Evolutionary conservation across 1,140 invertebrate species (phyloP).

Genomic region (Drosophila gunungcola): DNA sequence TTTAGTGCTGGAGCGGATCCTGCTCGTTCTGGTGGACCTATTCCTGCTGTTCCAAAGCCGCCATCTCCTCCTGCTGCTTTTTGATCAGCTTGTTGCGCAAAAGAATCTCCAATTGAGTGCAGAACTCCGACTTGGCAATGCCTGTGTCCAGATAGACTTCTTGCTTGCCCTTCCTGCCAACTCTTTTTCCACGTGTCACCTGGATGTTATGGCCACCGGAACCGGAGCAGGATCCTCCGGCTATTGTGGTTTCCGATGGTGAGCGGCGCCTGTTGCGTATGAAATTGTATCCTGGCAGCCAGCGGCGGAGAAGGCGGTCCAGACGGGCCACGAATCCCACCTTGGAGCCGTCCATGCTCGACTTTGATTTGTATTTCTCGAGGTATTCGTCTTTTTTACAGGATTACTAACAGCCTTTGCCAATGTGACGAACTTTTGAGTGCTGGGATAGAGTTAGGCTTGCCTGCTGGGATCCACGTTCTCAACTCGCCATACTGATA

Average conservation of each 20-base stretch:
- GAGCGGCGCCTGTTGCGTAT: slow-evolving; percentile 26
- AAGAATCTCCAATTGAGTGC: slow-evolving; percentile 46
- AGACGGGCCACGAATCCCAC: slow-evolving; percentile 21
- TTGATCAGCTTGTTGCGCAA: slow-evolving; percentile 42
- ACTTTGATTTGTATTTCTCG: neutral
- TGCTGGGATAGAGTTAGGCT: neutral
- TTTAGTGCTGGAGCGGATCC: neutral
- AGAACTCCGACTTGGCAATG: slow-evolving; percentile 63
- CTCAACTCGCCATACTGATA: too few relatives aligned
- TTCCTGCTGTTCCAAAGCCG: neutral
- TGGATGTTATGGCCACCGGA: neutral
- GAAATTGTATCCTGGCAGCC: slow-evolving; percentile 56
- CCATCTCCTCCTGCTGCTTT: slow-evolving; percentile 4
- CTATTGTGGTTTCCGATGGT: neutral
- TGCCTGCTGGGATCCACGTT: neutral
- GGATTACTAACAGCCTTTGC: neutral
- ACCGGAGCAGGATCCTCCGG: neutral
- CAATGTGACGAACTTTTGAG: neutral
- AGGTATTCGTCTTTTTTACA: neutral
- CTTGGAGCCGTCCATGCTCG: slow-evolving; percentile 1
- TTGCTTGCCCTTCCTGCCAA: neutral
- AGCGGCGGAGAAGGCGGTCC: slow-evolving; percentile 53
- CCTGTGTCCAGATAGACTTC: slow-evolving; percentile 53
- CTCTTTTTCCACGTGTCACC: neutral
- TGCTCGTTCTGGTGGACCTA: neutral